Percentiles rank a stretch among this genome's conserved stretches.
phyloP scores from a whole-genome alignment of 2,797 vertebrate species.

The Cyclura pinguis region DNA sequence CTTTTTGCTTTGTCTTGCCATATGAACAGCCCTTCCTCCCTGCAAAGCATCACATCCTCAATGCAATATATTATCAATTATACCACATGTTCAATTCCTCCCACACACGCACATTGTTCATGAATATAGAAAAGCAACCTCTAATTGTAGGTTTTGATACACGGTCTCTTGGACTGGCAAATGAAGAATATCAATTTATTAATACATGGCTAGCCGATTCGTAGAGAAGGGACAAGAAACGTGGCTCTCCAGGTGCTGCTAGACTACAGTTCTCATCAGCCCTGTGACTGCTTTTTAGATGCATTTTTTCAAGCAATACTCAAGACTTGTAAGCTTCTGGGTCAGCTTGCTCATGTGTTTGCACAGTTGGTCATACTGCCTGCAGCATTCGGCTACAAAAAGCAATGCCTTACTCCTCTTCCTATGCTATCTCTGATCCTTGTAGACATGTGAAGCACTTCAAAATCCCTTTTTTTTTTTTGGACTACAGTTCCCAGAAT shows the following conservation, averaged over 20 bases:
- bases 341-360: background rate
- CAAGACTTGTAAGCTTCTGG: background rate
- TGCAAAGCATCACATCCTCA: background rate
- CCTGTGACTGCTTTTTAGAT: too few species aligned
- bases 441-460: background rate
- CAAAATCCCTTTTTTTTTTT: background rate
- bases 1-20: background rate
- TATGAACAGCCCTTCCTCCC: background rate
- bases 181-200: background rate
- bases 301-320: background rate
- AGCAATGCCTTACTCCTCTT: too few species aligned
- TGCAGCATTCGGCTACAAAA: background rate
- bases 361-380: too few species aligned
- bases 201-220: background rate
- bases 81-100: background rate
- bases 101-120: too few species aligned
- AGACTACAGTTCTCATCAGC: background rate
- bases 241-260: background rate
- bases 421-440: background rate
- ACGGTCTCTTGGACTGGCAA: background rate
- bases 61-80: slow-evolving; percentile 8
- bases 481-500: background rate
- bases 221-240: background rate
- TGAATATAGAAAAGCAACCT: background rate
- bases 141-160: background rate